Base-by-base conservation (phyloP, 2,797 vertebrate genomes). In the Linurgus olivaceus region DNA sequence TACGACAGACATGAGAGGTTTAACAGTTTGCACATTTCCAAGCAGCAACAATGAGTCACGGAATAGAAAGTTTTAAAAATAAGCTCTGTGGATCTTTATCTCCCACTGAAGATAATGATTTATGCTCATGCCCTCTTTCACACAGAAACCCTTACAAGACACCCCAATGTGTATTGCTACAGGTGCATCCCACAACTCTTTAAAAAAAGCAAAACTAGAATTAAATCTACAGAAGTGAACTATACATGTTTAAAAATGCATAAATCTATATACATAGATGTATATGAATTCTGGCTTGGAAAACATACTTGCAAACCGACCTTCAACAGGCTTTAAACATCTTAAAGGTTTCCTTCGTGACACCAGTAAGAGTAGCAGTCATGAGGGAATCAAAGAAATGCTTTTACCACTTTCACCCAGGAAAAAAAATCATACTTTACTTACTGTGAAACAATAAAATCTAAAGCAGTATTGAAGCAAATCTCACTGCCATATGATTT, bases 371-470 rank as follows among this genome's bases (percentile, higher is more conserved):
- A 71, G 44, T 21, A 88, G 51, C 28, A 83, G 85, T 52, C 81
- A 92, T 24, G 50, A 91, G 79, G 62, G 79, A 94, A 92, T 75
- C 9, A 51, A 86, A 93, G 35, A 88, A 91, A 91, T 78, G 85
- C 47, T 94, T 87, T 19, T 35, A 77, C 38, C 11, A 29, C 78
- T 80, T 90, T 89, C 40, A 78, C 61, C 45, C 65, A 68, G 35
- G 52, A 54, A 65, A 78, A 78, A 78, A 62, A 91, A 59, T 14
- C 10, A 54, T 18, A 75, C 47, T 82, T 80, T 57, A 86, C 67
- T 89, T 90, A 95, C 71, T 55, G 78, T 37, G 51, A 93, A 96
- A 79, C 58, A 96, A 94, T 94, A 96, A 95, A 88, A 81, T 26
- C 78, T 86, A 93, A 47, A 90, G 66, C 28, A 57, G 78, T 58